Conservation (phyloP, 2,113 vertebrate species). For the Porphyrio hochstetteri region DNA sequence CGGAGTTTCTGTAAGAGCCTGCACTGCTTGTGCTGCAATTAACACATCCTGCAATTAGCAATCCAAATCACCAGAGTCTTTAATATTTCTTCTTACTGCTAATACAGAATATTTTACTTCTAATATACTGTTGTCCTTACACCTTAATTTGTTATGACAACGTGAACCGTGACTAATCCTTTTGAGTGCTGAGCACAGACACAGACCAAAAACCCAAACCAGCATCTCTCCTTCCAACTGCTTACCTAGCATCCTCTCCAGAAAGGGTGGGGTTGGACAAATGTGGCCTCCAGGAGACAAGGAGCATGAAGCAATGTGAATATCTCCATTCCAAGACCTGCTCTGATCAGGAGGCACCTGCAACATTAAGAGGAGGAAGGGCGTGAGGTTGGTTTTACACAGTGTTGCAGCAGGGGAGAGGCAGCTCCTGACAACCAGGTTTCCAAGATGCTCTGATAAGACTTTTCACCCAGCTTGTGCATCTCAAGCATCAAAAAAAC, state of each 20-base stretch:
- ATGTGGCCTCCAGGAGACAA: neutral
- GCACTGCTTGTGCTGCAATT: neutral
- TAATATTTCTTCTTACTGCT: neutral
- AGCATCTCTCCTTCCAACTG: neutral
- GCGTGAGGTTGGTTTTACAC: neutral
- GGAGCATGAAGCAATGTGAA: neutral
- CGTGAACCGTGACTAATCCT: neutral
- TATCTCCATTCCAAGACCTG: neutral
- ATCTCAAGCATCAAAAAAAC: neutral
- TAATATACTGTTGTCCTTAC: neutral
- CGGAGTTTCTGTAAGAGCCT: neutral
- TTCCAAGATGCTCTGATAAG: neutral
- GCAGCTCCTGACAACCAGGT: neutral
- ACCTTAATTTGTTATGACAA: neutral
- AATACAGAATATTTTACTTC: neutral
- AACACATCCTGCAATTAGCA: constrained; percentile 7
- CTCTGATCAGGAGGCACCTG: neutral
- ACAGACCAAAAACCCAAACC: neutral
- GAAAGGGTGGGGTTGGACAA: neutral
- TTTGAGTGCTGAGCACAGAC: neutral
- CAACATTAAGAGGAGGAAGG: neutral
- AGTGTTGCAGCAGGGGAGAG: neutral
- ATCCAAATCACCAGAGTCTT: neutral
- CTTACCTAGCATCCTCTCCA: neutral
- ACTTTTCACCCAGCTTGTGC: neutral